Base-by-base conservation (phyloP, 2,797 vertebrate species). In the Podargus strigoides region DNA sequence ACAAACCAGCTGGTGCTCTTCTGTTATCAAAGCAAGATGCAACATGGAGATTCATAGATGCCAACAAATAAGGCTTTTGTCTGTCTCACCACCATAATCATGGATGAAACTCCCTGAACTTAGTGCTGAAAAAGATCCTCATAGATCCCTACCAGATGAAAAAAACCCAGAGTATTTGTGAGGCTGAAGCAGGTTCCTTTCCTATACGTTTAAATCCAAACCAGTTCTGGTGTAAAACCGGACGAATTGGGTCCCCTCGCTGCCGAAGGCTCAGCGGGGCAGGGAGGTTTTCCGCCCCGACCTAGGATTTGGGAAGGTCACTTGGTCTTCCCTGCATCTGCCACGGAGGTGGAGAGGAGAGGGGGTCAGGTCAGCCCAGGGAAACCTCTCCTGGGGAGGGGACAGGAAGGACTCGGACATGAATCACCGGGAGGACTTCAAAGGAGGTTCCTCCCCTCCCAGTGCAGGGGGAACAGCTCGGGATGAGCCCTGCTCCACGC, bases 1-100 rank as follows among this genome's bases (percentile, higher is more conserved):
- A n/a, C n/a, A n/a, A n/a, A n/a, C n/a, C 85, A 84, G 36, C 67
- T 93, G 94, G 64, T 3, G 10, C 37, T 79, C 41, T 85, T 84
- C 58, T 80, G 8, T 52, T 75, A 53, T 93, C 92, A 94, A 89
- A 92, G 70, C 53, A 72, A 94, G 91, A 44, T 70, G 64, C 86
- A 44, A 81, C 3, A 2, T 55, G 42, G 90, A 91, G 89, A 84
- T 80, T 69, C 2, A 2, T 17, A 27, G 73, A 59, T 64, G 74
- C 90, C 77, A 89, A 63, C 46, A 70, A 46, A 56, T 67, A 93
- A 60, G 69, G 58, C 52, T 87, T 92, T 91, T 79, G 50, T 77
- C 95, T 79, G 44, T 92, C 50, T 92, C 87, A 37, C 28, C 68
- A 32, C n/a, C 2, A 0, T 52, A 60, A 74, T 87, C 30, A 27